These are phyloP conservation scores for Drosophila helvetica DNA, from an alignment of 2,888 invertebrate genomes.

Conservation along the genomic window DNA sequence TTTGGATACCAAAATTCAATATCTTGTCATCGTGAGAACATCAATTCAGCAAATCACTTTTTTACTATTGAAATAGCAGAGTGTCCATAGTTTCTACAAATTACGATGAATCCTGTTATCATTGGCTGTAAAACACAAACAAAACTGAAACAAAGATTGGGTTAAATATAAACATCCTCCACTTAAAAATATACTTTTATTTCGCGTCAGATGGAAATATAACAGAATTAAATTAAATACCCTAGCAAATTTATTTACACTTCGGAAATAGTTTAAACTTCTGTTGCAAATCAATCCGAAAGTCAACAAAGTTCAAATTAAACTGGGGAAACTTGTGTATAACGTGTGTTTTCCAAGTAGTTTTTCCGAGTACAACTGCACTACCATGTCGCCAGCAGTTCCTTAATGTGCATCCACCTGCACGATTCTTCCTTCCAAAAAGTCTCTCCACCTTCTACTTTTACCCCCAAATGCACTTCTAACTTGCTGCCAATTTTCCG, in stretches of 20 bases:
- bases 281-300: constrained; percentile 39
- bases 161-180: too few species aligned
- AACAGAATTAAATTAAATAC: constrained; percentile 3
- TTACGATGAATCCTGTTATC: too few species aligned
- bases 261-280: constrained; percentile 1
- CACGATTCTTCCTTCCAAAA: neutral
- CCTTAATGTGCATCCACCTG: constrained; percentile 1
- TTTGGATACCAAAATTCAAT: too few species aligned
- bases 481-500: constrained; percentile 25
- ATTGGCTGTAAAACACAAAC: too few species aligned
- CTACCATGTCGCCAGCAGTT: constrained; percentile 17
- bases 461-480: constrained; percentile 14
- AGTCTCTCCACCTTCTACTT: too few species aligned
- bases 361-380: constrained; percentile 1
- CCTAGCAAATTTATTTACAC: neutral
- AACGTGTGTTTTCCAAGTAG: constrained; percentile 12
- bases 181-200: too few species aligned
- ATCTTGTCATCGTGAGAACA: too few species aligned
- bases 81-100: too few species aligned
- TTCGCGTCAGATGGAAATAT: too few species aligned
- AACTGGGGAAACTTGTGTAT: constrained; percentile 14
- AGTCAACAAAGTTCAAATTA: constrained; percentile 35
- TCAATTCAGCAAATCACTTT: too few species aligned
- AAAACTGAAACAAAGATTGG: too few species aligned
- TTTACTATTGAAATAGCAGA: too few species aligned